These are phyloP conservation scores for Acromyrmex charruanus DNA, from an alignment of 1,140 invertebrate species.

Conservation along the genomic window DNA sequence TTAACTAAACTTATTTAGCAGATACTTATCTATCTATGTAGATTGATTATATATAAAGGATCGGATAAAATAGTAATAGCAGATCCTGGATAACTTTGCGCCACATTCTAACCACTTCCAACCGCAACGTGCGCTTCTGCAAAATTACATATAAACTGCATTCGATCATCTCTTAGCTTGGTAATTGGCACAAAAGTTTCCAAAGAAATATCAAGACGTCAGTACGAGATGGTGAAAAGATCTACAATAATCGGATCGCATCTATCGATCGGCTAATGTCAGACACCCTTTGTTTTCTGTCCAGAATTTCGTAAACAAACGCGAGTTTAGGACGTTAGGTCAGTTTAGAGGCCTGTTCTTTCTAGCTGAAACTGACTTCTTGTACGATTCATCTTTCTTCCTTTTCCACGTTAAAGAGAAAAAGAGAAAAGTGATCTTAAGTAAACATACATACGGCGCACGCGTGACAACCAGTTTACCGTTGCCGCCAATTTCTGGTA, in stretches of 20 bases:
- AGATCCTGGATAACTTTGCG: not conserved
- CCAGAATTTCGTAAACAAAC: not conserved
- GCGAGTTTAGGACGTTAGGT: not conserved
- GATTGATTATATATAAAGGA: not conserved
- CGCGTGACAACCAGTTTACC: not conserved
- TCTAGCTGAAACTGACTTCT: too few species aligned
- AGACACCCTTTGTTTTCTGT: not conserved
- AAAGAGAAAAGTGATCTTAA: too few species aligned
- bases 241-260: not conserved
- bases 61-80: not conserved
- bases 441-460: conserved; percentile 9
- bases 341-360: too few species aligned
- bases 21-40: too few species aligned
- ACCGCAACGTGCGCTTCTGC: not conserved
- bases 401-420: too few species aligned
- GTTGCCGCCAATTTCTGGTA: not conserved
- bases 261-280: not conserved
- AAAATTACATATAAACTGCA: not conserved
- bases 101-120: too few species aligned
- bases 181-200: not conserved
- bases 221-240: not conserved
- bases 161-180: not conserved
- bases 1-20: not conserved
- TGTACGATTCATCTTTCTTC: too few species aligned
- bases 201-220: not conserved